phyloP scores from a whole-genome alignment of 2,888 invertebrate species.

The Leptarthrus brevirostris region DNA sequence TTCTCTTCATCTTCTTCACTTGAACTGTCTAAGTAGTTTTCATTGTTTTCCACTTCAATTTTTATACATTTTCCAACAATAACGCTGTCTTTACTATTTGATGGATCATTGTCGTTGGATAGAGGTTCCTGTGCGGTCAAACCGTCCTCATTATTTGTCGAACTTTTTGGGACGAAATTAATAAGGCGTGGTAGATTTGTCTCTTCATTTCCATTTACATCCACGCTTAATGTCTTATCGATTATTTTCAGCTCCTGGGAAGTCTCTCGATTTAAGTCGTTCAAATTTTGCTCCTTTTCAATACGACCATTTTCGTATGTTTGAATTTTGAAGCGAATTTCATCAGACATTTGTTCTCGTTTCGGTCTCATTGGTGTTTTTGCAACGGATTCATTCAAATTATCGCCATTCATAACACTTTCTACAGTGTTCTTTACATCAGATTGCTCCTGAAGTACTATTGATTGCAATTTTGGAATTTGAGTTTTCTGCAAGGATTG shows the following conservation, averaged over 20 bases:
- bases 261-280: constrained; percentile 63
- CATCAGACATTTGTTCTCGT: constrained; percentile 56
- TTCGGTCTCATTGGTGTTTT: constrained; percentile 56
- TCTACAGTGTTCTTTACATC: not conserved
- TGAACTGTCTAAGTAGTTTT: constrained; percentile 56
- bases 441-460: not conserved
- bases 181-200: constrained; percentile 75
- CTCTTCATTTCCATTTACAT: constrained; percentile 65
- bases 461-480: constrained; percentile 62
- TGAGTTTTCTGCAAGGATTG: constrained; percentile 64
- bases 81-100: not conserved
- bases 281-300: constrained; percentile 56
- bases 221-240: constrained; percentile 51
- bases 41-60: constrained; percentile 54
- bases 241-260: constrained; percentile 52
- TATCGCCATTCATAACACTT: not conserved
- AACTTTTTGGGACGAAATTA: constrained; percentile 76
- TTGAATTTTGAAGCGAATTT: constrained; percentile 66
- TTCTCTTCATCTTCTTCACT: constrained; percentile 61
- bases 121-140: not conserved
- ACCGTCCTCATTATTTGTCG: not conserved
- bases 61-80: constrained; percentile 64
- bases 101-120: not conserved
- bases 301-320: constrained; percentile 64
- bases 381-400: not conserved